A percentile compares a stretch with the other conserved stretches of the same genome.
Evolutionary conservation across 2,113 vertebrate genomes (phyloP).

Genomic region (Silurus glanis): DNA sequence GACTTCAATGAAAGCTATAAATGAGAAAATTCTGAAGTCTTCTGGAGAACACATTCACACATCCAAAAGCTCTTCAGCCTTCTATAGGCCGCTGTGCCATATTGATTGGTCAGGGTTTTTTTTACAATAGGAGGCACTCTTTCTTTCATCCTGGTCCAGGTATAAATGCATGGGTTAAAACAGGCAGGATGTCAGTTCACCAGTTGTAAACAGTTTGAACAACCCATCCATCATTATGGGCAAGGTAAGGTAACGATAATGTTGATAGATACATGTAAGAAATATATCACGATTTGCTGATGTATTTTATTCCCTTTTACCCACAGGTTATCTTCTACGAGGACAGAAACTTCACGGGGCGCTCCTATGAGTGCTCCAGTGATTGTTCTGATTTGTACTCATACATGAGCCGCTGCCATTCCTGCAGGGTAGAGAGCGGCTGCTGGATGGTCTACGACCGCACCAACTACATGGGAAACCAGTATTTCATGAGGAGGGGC

Average conservation of each 20-base stretch:
- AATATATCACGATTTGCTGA: background rate
- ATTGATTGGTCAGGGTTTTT: conserved; percentile 29
- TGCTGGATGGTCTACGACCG: no score
- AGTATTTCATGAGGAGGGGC: conserved; percentile 57
- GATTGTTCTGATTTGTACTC: conserved; percentile 65
- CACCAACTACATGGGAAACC: conserved; percentile 39
- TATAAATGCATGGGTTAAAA: conserved; percentile 34
- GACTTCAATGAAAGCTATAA: background rate
- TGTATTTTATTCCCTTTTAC: background rate
- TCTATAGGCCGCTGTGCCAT: conserved; percentile 11
- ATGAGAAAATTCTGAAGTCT: background rate
- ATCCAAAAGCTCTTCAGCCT: background rate
- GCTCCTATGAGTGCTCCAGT: conserved; percentile 67
- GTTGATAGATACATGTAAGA: background rate
- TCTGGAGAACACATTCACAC: background rate
- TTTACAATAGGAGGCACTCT: conserved; percentile 11
- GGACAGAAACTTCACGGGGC: conserved; percentile 65
- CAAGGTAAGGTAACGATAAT: conserved; percentile 24
- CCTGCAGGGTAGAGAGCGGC: no score
- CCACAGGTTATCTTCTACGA: conserved; percentile 66
- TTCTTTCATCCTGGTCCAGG: conserved; percentile 26
- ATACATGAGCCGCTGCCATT: conserved; percentile 43
- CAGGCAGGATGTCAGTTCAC: conserved; percentile 1
- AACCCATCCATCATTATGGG: conserved; percentile 24
- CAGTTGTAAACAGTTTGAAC: conserved; percentile 13